Percentiles rank a stretch among this genome's conserved stretches.
Conservation (phyloP, 1,140 invertebrate species). For the Teleopsis dalmanni region DNA sequence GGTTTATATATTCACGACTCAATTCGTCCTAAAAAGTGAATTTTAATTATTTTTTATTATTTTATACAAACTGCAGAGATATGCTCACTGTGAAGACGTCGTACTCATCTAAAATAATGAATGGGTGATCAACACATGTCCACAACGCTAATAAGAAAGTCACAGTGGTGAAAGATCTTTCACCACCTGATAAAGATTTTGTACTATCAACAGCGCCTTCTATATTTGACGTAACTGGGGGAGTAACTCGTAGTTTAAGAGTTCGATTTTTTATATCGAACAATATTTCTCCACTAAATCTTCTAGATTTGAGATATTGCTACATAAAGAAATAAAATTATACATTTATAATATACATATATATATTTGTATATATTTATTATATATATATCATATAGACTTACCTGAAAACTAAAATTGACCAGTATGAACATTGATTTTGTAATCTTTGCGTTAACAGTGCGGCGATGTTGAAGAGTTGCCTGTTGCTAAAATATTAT, state of each 20-base stretch:
- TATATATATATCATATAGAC: too few relatives aligned
- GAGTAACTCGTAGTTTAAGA: constrained; percentile 54
- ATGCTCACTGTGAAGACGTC: constrained; percentile 93
- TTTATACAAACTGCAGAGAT: neutral
- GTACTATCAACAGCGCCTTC: constrained; percentile 46
- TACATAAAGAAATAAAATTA: too few relatives aligned
- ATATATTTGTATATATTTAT: too few relatives aligned
- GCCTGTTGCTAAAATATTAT: too few relatives aligned
- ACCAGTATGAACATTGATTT: too few relatives aligned
- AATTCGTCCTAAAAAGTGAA: constrained; percentile 57
- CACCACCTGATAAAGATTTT: constrained; percentile 82
- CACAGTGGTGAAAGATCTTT: constrained; percentile 90
- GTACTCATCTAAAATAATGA: constrained; percentile 95
- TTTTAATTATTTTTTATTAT: neutral
- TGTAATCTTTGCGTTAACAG: too few relatives aligned
- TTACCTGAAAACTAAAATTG: too few relatives aligned
- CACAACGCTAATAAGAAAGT: constrained; percentile 90
- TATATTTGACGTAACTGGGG: constrained; percentile 47
- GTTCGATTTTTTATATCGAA: too few relatives aligned
- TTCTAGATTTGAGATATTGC: too few relatives aligned
- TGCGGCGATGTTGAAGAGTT: too few relatives aligned
- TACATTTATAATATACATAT: too few relatives aligned
- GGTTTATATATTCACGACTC: constrained; percentile 61
- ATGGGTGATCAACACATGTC: constrained; percentile 83
- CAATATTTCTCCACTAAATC: too few relatives aligned